Evolutionary conservation across 2,888 invertebrate genomes (phyloP).

Genomic region (Laothoe populi): DNA sequence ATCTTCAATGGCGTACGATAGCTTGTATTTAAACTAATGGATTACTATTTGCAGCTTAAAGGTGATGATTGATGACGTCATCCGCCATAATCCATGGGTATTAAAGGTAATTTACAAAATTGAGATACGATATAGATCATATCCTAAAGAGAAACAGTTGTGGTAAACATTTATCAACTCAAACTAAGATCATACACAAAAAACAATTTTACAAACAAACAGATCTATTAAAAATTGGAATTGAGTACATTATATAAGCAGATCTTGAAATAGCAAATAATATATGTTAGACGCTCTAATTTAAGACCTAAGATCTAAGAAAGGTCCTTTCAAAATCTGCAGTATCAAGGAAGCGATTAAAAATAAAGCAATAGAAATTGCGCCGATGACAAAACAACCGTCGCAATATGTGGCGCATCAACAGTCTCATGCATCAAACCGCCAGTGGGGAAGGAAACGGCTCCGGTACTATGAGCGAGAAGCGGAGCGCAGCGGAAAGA

Average conservation of each 20-base stretch:
- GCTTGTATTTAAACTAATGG: not conserved
- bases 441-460: not conserved
- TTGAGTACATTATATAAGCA: too few relatives aligned
- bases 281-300: not conserved
- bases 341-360: not conserved
- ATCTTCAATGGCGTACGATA: not conserved
- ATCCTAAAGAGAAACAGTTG: too few relatives aligned
- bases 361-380: not conserved
- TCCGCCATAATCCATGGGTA: not conserved
- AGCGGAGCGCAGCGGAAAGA: conserved; percentile 37
- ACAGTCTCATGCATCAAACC: not conserved
- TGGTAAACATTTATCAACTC: too few relatives aligned
- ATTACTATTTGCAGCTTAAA: not conserved
- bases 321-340: not conserved
- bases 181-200: too few relatives aligned
- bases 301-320: not conserved
- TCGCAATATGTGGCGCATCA: conserved; percentile 15
- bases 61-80: conserved; percentile 7
- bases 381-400: conserved; percentile 4
- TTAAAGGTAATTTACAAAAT: not conserved
- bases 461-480: conserved; percentile 30
- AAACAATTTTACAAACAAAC: too few relatives aligned
- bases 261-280: too few relatives aligned
- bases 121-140: not conserved
- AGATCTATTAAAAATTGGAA: too few relatives aligned